Evolutionary conservation across 2,113 vertebrate genomes (phyloP).

Genomic region (Hoplias malabaricus): DNA sequence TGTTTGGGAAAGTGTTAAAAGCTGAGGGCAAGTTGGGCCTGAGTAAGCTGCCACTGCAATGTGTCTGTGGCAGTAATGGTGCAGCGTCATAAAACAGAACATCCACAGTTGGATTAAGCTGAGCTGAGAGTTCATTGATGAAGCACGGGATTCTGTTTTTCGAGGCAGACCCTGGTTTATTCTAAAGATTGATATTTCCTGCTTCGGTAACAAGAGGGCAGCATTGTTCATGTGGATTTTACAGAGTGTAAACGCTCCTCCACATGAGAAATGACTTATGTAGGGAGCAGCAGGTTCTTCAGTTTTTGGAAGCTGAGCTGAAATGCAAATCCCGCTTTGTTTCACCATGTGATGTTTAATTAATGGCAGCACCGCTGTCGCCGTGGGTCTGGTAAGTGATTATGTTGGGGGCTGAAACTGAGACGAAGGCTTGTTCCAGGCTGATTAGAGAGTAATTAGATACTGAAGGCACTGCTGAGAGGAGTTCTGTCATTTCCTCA

Average conservation of each 20-base stretch:
- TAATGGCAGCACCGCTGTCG: slow-evolving; percentile 33
- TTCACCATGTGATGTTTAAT: slow-evolving; percentile 28
- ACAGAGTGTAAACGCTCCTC: not conserved
- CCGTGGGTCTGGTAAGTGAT: slow-evolving; percentile 44
- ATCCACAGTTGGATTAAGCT: too few relatives aligned
- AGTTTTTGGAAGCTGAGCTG: not conserved
- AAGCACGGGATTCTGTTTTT: too few relatives aligned
- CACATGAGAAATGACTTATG: not conserved
- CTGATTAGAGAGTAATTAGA: slow-evolving; percentile 66
- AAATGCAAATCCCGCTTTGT: not conserved
- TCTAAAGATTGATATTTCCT: not conserved
- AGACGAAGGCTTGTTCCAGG: slow-evolving; percentile 56
- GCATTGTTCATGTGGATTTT: slow-evolving; percentile 39
- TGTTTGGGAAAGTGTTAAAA: too few relatives aligned
- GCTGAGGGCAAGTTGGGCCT: too few relatives aligned
- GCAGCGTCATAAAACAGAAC: too few relatives aligned
- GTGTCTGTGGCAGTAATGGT: too few relatives aligned
- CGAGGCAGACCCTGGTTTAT: too few relatives aligned
- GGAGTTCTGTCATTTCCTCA: not conserved
- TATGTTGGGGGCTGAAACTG: slow-evolving; percentile 54
- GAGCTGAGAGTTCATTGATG: not conserved
- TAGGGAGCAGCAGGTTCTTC: too few relatives aligned
- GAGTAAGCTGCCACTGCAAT: too few relatives aligned
- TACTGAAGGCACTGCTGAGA: slow-evolving; percentile 22
- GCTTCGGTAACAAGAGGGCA: slow-evolving; percentile 58